Evolutionary conservation across 2,888 invertebrate genomes (phyloP).

Genomic region (Caenorhabditis angaria): DNA sequence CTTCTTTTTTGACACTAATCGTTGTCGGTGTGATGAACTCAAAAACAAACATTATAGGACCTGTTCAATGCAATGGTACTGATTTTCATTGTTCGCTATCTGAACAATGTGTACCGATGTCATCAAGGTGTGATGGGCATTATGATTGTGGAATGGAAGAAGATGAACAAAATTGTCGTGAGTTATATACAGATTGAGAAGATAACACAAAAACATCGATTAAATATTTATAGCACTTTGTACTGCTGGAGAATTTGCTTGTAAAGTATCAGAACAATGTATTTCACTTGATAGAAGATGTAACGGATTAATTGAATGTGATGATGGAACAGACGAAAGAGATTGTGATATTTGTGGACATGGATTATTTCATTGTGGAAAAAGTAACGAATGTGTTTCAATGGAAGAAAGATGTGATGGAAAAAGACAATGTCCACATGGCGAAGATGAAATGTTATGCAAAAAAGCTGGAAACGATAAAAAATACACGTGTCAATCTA

Average conservation of each 20-base stretch:
- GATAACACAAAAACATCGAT: not conserved
- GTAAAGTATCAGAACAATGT: conserved; percentile 71
- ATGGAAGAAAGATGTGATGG: conserved; percentile 70
- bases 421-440: conserved; percentile 66
- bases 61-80: conserved; percentile 56
- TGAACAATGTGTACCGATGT: conserved; percentile 64
- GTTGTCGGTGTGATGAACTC: not conserved
- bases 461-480: conserved; percentile 51
- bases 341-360: conserved; percentile 69
- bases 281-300: conserved; percentile 66
- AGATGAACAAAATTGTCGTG: conserved; percentile 72
- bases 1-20: not conserved
- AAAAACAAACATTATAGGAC: conserved; percentile 25
- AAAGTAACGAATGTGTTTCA: conserved; percentile 66
- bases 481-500: conserved; percentile 61
- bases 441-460: conserved; percentile 71
- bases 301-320: conserved; percentile 70
- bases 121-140: conserved; percentile 68
- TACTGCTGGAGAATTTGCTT: conserved; percentile 68
- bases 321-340: conserved; percentile 70
- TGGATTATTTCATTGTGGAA: conserved; percentile 67
- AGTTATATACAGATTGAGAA: conserved; percentile 18
- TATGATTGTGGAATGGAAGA: conserved; percentile 71
- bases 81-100: conserved; percentile 68
- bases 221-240: conserved; percentile 63